Percentiles rank a stretch among this genome's conserved stretches.
Conservation (phyloP, 2,113 vertebrate genomes). For the Aleadryas rufinucha region DNA sequence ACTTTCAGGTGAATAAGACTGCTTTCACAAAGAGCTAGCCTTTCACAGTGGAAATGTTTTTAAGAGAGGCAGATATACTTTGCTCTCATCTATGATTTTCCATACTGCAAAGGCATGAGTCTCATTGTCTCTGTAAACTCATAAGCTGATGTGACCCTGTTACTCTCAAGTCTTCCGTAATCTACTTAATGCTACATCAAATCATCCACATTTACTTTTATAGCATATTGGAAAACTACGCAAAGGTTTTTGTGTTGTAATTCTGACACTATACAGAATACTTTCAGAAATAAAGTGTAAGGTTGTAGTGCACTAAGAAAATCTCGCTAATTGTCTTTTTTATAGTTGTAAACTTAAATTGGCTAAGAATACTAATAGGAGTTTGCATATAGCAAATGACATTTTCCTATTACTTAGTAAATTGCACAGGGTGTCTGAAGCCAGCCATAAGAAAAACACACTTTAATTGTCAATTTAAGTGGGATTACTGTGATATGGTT, state of each 20-base stretch:
- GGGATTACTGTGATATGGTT: not conserved
- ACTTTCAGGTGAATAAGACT: not conserved
- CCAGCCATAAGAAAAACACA: not conserved
- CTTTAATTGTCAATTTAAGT: slow-evolving; percentile 48
- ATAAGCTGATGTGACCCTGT: not conserved
- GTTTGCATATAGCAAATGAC: not conserved
- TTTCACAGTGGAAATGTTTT: not conserved
- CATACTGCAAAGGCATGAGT: not conserved
- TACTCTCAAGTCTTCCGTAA: not conserved
- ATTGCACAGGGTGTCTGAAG: slow-evolving; percentile 3
- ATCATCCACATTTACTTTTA: not conserved
- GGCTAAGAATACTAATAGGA: not conserved
- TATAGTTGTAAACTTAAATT: not conserved
- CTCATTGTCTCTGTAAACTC: not conserved
- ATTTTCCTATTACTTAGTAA: slow-evolving; percentile 18
- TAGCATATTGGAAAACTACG: not conserved
- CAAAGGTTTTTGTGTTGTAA: not conserved
- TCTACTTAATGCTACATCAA: not conserved
- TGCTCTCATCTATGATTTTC: not conserved
- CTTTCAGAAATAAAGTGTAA: not conserved
- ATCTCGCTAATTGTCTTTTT: not conserved
- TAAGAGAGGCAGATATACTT: not conserved
- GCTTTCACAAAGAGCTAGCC: not conserved
- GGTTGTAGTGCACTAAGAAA: not conserved
- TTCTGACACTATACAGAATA: not conserved